Base-by-base conservation (phyloP, 2,888 invertebrate genomes). In the Orchesella flavescens region DNA sequence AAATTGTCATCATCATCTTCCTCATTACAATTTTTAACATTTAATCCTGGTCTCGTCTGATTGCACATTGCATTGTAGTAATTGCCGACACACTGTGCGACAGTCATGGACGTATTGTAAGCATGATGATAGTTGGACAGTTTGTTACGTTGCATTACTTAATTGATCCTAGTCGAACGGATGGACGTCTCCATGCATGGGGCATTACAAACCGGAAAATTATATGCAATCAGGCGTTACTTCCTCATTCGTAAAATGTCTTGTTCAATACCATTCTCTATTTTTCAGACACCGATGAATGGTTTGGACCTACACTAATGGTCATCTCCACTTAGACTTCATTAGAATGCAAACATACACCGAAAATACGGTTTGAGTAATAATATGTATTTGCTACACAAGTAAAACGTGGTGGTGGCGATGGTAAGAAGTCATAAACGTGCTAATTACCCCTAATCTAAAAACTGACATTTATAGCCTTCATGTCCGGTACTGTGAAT, bases 361-460 rank as follows among this genome's bases (percentile, higher is more conserved):
- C 34, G 3, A 34, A n/a, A 34, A 34, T 34, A 34, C 34, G 7
- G 34, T 4, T 10, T 49, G n/a, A 10, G 49, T 15, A 49, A 49
- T n/a, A n/a, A 49, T 15, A 49, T n/a, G n/a, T n/a, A n/a, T n/a
- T n/a, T n/a, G n/a, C 49, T 12, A 49, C 49, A 49, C 3, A 3
- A 49, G n/a, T 3, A 12, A 49, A 49, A 49, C 12, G n/a, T 49
- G 49, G 49, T 34, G 34, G 2, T 34, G 7, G 2, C 7, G 34
- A 10, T n/a, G 49, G 49, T 49, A n/a, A n/a, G n/a, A 78, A 23
- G 55, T 80, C 66, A 49, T 80, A 66, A 74, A 78, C 61, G 74
- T 74, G 81, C 81, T 81, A 81, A 81, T 81, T 74, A 65, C 68
- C 17, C 43, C 49, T 69, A 74, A 74, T 81, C 74, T 74, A 81